Evolutionary conservation across 2,888 invertebrate species (phyloP).

Genomic region (Encarsia formosa): DNA sequence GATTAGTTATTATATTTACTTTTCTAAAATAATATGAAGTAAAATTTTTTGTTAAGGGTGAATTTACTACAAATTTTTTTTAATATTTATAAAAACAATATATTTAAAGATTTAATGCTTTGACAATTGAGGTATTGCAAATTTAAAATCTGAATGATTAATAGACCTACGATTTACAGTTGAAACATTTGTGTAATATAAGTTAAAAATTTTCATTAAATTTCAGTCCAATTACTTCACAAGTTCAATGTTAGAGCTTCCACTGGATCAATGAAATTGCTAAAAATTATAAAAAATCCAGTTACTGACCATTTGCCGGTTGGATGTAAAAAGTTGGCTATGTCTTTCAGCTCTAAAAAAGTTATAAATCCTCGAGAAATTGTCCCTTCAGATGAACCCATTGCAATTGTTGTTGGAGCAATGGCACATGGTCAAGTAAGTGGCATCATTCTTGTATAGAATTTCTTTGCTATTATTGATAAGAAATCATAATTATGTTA

Average conservation of each 20-base stretch:
- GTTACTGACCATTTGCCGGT: conserved; percentile 90
- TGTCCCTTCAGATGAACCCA: conserved; percentile 75
- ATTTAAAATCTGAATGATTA: too few species aligned
- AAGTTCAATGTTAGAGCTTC: conserved; percentile 90
- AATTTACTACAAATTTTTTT: too few species aligned
- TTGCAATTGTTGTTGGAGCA: conserved; percentile 89
- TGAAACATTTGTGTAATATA: too few species aligned
- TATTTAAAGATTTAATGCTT: too few species aligned
- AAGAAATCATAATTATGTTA: background rate
- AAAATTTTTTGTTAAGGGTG: too few species aligned
- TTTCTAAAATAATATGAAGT: too few species aligned
- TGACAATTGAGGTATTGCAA: too few species aligned
- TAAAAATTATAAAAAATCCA: conserved; percentile 97
- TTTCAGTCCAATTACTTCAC: conserved; percentile 89
- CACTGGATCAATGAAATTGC: conserved; percentile 80
- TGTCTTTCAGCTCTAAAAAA: conserved; percentile 82
- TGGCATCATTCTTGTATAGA: background rate
- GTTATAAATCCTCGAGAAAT: conserved; percentile 69
- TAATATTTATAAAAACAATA: background rate
- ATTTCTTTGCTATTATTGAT: too few species aligned
- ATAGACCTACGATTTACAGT: too few species aligned
- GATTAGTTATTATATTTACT: too few species aligned
- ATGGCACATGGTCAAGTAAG: conserved; percentile 93
- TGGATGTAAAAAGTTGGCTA: conserved; percentile 83
- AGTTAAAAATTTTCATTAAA: too few species aligned